Base-by-base conservation (phyloP, 2,113 vertebrate species). In the Formicarius rufipectus region DNA sequence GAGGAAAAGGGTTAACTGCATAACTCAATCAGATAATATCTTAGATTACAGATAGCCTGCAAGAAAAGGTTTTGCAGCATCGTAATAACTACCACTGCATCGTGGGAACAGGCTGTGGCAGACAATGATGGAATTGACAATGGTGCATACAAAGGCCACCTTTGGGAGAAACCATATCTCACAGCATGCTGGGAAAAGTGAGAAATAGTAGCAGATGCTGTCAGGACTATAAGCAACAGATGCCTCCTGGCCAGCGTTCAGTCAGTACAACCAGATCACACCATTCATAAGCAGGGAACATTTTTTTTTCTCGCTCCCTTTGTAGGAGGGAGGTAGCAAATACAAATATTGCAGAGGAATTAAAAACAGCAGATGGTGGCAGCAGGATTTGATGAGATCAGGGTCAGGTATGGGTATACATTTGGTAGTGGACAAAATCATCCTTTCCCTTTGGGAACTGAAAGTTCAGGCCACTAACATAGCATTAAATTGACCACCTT, bases 171-270 rank as follows among this genome's bases (percentile, higher is more conserved):
- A 98, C 97, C 96, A 94, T 98, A 98, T 98, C 98, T 98, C 98
- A 97, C 97, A 98, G 99, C 98, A 97, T 98, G 98, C 98, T 98
- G 98, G 98, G 98, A 98, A 97, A 97, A 97, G 98, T 98, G 98
- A 98, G 98, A 97, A 98, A 98, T 97, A 97, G 98, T 97, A 98
- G 98, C 99, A 99, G 99, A 99, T 99, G 99, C 99, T 99, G 98
- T 98, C 95, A 97, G 97, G 97, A 95, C 98, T 96, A 91, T 93
- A 98, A 98, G 98, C 98, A 99, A 98, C 99, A 99, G 99, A 98
- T 98, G 98, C 99, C 98, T 99, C 98, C 98, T 98, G 98, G 98
- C 98, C 98, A 97, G 97, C 96, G 98, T 98, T 98, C 98, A 97
- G 98, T 97, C 98, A 90, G 98, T 96, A 98, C 97, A 98, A 97